Evolutionary conservation across 2,797 vertebrate genomes (phyloP).

Genomic region (Neosalanx taihuensis): DNA sequence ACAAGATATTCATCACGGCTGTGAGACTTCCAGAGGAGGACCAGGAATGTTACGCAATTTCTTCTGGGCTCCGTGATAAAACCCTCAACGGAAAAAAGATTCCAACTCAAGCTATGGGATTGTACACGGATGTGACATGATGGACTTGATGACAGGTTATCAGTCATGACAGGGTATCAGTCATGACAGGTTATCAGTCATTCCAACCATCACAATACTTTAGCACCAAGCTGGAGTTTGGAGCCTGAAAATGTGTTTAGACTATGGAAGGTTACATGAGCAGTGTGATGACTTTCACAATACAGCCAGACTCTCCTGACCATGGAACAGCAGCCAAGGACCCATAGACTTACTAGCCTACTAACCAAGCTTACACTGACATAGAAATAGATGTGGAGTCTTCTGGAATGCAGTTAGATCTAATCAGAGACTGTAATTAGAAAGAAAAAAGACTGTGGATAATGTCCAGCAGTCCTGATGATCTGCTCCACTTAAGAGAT

Average conservation of each 20-base stretch:
- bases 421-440: conserved; percentile 20
- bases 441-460: conserved; percentile 2
- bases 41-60: conserved; percentile 25
- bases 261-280: conserved; percentile 19
- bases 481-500: conserved; percentile 14
- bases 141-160: not conserved
- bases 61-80: conserved; percentile 17
- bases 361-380: too few species aligned
- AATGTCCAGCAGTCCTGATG: not conserved
- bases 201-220: not conserved
- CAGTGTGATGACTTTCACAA: conserved; percentile 3
- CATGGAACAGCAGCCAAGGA: conserved; percentile 23
- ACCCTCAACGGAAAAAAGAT: conserved; percentile 18
- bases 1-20: conserved; percentile 38
- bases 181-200: too few species aligned
- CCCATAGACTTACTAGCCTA: not conserved
- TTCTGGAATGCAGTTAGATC: not conserved
- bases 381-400: not conserved
- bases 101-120: not conserved
- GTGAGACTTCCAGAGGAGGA: conserved; percentile 40
- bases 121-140: not conserved
- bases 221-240: not conserved
- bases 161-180: not conserved
- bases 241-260: not conserved
- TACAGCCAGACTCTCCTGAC: not conserved